phyloP scores from a whole-genome alignment of 2,113 vertebrate genomes.

The Pica pica region DNA sequence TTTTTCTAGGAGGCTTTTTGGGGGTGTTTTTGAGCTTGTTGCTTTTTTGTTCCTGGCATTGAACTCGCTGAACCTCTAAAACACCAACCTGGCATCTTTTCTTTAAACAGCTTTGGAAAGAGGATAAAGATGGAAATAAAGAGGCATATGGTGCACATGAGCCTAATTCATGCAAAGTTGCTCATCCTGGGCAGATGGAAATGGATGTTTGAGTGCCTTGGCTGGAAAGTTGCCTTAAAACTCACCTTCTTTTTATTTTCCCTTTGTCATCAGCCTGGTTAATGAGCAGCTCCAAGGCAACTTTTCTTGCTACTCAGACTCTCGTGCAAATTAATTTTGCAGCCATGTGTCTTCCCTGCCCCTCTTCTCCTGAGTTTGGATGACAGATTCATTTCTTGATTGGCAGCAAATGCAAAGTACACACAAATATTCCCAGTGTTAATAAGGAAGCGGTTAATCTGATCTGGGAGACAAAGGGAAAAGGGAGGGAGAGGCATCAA shows the following conservation, averaged over 20 bases:
- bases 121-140: conserved; percentile 48
- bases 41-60: background rate
- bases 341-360: background rate
- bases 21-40: background rate
- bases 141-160: conserved; percentile 35
- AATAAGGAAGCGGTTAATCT: background rate
- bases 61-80: conserved; percentile 28
- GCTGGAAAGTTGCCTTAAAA: conserved; percentile 29
- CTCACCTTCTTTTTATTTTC: conserved; percentile 13
- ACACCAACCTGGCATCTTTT: background rate
- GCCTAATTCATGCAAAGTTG: conserved; percentile 40
- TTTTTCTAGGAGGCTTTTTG: background rate
- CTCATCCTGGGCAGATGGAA: conserved; percentile 52
- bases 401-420: background rate
- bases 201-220: conserved; percentile 46
- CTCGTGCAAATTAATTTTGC: background rate
- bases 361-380: background rate
- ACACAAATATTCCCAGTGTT: background rate
- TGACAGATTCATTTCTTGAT: background rate
- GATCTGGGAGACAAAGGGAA: background rate
- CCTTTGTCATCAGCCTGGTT: conserved; percentile 19
- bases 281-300: conserved; percentile 51
- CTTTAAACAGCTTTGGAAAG: conserved; percentile 4
- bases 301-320: background rate
- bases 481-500: background rate